Evolutionary conservation across 2,888 invertebrate genomes (phyloP), one percentile per base, ranked within the genome.

Genomic region (Lysandra bellargus): DNA sequence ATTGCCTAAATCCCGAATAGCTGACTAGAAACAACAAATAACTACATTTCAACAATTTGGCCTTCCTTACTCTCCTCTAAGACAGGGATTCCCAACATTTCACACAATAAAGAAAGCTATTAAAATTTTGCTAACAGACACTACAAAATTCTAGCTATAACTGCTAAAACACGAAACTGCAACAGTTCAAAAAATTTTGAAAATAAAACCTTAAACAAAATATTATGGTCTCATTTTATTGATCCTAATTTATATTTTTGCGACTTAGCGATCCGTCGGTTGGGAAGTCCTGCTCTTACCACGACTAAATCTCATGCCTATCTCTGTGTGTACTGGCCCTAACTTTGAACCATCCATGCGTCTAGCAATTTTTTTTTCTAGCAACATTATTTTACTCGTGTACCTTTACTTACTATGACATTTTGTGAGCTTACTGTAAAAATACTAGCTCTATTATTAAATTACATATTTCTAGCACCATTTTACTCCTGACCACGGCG

Each of bases 1-100:
- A 85, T 85, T 85, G 81, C 85, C 85, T 85, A 85, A 82, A 82
- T 85, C 85, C 85, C 85, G 84, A 85, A 83, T 84, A 84, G 86
- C 86, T 80, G 84, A 85, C 86, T 85, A 85, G 83, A 83, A 83
- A 84, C 83, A 83, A 84, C 82, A 85, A 82, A 82, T 79, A 81
- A 80, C 79, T 80, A 79, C 80, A 79, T 79, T 79, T 78, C 69
- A 81, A 79, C 75, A 80, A 60, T 77, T 72, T 73, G 75, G 78
- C 77, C 78, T 60, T 53, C 77, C 44, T 12, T 78, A 79, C 78
- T 78, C 81, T 30, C 64, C 33, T 69, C 37, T 69, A 69, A 37
- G 1, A 69, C 69, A 33, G 69, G 69, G 33, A 69, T 69, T 69
- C 69, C 69, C 69, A 69, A 69, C 69, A 33, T 14, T 69, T 69